phyloP scores from a whole-genome alignment of 1,140 invertebrate genomes.

The Calosoma granatense region DNA sequence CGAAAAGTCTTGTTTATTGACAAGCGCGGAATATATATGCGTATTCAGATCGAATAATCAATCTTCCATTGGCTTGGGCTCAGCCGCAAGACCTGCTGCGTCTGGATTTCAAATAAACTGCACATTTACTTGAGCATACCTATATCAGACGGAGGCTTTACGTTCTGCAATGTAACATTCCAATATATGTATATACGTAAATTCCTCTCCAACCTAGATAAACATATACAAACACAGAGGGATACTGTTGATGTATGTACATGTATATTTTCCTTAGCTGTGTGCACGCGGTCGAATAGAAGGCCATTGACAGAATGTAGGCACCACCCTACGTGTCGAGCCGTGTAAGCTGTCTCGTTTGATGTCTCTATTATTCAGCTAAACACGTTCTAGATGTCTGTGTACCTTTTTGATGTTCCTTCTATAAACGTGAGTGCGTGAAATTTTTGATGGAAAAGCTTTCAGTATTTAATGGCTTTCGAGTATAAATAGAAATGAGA shows the following conservation, averaged over 20 bases:
- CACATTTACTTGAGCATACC: conserved; percentile 1
- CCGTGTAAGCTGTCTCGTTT: conserved; percentile 8
- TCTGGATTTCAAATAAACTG: not conserved
- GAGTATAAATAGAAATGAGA: not conserved
- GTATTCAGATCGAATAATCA: not conserved
- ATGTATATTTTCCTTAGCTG: not conserved
- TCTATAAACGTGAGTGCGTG: not conserved
- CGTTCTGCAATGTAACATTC: not conserved
- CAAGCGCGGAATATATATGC: not conserved
- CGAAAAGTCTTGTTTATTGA: not conserved
- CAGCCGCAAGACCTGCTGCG: not conserved
- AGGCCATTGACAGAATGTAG: not conserved
- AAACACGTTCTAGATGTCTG: not conserved
- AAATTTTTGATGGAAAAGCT: conserved; percentile 9
- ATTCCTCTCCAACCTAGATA: not conserved
- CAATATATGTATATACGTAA: not conserved
- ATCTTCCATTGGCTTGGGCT: not conserved
- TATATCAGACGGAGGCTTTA: not conserved
- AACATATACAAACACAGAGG: not conserved
- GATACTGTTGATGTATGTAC: not conserved
- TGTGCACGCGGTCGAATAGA: not conserved
- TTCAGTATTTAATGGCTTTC: conserved; percentile 4
- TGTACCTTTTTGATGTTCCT: conserved; percentile 8
- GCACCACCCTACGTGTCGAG: not conserved
- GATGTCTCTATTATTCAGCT: conserved; percentile 8